Base-by-base conservation (phyloP, 1,140 invertebrate genomes). In the Heliconius hermathena region DNA sequence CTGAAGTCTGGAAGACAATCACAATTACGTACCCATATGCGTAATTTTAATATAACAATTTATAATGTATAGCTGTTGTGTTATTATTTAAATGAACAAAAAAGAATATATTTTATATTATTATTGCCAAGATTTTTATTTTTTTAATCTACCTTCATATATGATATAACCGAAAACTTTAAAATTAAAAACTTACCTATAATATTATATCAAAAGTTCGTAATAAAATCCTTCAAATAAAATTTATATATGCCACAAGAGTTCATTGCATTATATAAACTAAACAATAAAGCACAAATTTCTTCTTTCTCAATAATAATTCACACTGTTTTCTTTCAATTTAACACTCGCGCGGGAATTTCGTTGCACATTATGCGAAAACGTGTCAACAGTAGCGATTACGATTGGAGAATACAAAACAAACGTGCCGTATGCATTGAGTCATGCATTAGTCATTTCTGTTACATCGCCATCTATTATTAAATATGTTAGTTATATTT, bases 321-420 rank as follows among this genome's bases (percentile, higher is more conserved):
- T 90, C 89, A 88, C 91, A 92, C 88, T 90, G 86, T 92, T 92
- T 91, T 90, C 85, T 82, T 83, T 86, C 57, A 87, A 84, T 84
- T 87, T 81, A 82, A 78, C 86, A 91, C 90, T 86, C 78, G 84
- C 86, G 87, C 87, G 86, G 83, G 87, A 91, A 89, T 90, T 92
- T 92, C 86, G 87, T 87, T 81, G 80, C 79, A 79, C 87, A 91
- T 91, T 87, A 84, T 80, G 84, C 82, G 82, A 89, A 89, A 85
- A 90, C 89, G 83, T 87, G 89, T 90, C 79, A 1, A 86, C 87
- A 77, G 54, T 60, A 60, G 74, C 86, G 85, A 84, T 87, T 92
- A 93, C 90, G 89, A 87, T 87, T 78, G 38, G 81, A 81, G 92
- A 92, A 93, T 93, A 93, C 92, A 90, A 93, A 93, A 91, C 82